Conservation (phyloP, 2,113 vertebrate genomes). For the Sinocyclocheilus rhinocerous region DNA sequence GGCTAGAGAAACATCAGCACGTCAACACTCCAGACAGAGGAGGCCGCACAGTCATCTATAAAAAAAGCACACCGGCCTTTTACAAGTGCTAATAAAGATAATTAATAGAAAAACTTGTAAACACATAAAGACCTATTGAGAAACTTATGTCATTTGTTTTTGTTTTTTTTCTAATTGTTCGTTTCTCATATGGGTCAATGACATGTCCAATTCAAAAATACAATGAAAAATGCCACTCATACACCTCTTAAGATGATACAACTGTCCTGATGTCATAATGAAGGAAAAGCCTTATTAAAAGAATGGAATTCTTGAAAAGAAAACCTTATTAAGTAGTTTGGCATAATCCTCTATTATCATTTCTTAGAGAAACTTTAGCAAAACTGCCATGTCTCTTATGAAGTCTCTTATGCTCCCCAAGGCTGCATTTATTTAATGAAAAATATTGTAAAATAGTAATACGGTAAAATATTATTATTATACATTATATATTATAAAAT, state of each 20-base stretch:
- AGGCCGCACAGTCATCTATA: slow-evolving; percentile 61
- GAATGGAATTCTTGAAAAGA: not conserved
- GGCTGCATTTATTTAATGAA: no score
- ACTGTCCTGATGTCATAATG: not conserved
- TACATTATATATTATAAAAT: no score
- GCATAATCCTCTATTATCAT: not conserved
- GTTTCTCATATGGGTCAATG: slow-evolving; percentile 30
- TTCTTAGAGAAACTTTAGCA: not conserved
- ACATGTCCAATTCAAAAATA: not conserved
- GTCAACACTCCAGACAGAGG: slow-evolving; percentile 71
- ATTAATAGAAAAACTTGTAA: slow-evolving; percentile 62
- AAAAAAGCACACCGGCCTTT: slow-evolving; percentile 49
- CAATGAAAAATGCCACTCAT: not conserved
- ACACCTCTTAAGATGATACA: not conserved
- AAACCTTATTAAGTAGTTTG: no score
- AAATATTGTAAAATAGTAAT: no score
- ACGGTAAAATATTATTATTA: not conserved
- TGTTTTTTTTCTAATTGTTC: slow-evolving; percentile 38
- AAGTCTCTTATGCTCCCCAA: no score
- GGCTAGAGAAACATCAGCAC: slow-evolving; percentile 67
- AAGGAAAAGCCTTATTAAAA: not conserved
- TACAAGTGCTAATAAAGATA: slow-evolving; percentile 64
- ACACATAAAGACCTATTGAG: slow-evolving; percentile 50
- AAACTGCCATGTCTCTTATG: not conserved
- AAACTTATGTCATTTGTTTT: slow-evolving; percentile 23